Evolutionary conservation across 2,797 vertebrate genomes (phyloP), one percentile per base, ranked within the genome.

Genomic region (Sus cebifrons): DNA sequence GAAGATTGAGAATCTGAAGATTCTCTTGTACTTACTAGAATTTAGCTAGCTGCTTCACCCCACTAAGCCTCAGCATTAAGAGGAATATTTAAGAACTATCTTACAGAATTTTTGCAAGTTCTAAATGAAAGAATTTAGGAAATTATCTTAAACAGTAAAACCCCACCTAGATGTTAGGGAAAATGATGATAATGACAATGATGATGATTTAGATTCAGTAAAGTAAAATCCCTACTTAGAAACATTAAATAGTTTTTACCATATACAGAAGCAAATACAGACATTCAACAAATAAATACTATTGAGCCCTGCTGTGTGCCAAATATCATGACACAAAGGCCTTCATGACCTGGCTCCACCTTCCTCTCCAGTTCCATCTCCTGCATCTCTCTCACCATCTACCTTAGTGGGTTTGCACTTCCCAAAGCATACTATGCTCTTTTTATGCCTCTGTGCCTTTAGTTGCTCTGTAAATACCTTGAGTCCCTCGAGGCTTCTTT

Each of bases 401-500:
- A 54, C 29, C 7, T 16, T 67, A 44, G 27, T 7, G 6, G 20
- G 67, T 78, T 44, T 88, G 71, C 4, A 60, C 88, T 71, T 89
- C 18, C 68, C n/a, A 78, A 73, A 83, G 70, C 52, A 88, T 91
- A 9, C 29, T 36, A 10, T 70, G 32, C 23, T 73, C 25, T 77
- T 86, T 82, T 88, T 29, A 60, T 36, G 32, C 6, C 25, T 89
- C 14, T 94, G 0, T 94, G 9, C n/a, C 78, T 85, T 74, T 89
- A 92, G 73, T 88, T 91, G 27, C 52, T 71, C 71, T 29, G 52
- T 84, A 91, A 93, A 67, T 84, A 84, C 16, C 78, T 56, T 56
- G 29, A 58, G 60, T 75, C 17, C 49, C 13, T 86, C 54, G 78
- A 44, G 36, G 18, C 10, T 86, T 90, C 16, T 78, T 93, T 54